Conservation (phyloP, 2,888 invertebrate species). For the Melanchra persicariae region DNA sequence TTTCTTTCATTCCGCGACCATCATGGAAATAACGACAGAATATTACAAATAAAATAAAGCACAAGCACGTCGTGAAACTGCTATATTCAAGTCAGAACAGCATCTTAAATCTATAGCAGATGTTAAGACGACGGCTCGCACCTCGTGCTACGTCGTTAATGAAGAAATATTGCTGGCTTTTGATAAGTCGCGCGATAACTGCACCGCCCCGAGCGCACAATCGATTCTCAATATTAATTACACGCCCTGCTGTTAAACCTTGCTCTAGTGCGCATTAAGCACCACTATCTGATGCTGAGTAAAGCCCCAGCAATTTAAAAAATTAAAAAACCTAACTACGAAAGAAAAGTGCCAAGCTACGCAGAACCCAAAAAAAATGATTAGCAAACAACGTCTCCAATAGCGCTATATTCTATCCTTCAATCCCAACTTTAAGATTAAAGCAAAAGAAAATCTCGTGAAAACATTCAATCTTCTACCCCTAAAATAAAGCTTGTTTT, state of each 20-base stretch:
- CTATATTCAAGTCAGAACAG: conserved; percentile 54
- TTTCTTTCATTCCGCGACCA: conserved; percentile 37
- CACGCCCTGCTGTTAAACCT: conserved; percentile 69
- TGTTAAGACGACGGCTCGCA: conserved; percentile 77
- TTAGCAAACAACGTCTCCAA: conserved; percentile 81
- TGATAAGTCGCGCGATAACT: conserved; percentile 85
- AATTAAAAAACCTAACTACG: conserved; percentile 65
- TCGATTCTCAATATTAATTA: conserved; percentile 82
- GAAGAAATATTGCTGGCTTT: conserved; percentile 88
- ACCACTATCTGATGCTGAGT: conserved; percentile 64
- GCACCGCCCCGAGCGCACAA: conserved; percentile 75
- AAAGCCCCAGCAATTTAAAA: conserved; percentile 61
- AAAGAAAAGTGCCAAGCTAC: conserved; percentile 69
- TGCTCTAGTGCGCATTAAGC: conserved; percentile 62
- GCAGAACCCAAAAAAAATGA: conserved; percentile 75
- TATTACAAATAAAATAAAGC: conserved; percentile 53
- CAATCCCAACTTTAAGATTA: conserved; percentile 69
- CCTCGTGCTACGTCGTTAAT: conserved; percentile 84
- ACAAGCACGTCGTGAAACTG: conserved; percentile 45
- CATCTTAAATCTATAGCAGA: conserved; percentile 74
- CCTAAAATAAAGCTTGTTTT: conserved; percentile 74
- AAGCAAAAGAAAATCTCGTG: conserved; percentile 57
- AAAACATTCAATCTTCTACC: conserved; percentile 68
- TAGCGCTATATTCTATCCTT: conserved; percentile 72
- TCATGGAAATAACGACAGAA: conserved; percentile 43